Conservation (phyloP, 1,140 invertebrate genomes). For the Aphelenchoides besseyi region DNA sequence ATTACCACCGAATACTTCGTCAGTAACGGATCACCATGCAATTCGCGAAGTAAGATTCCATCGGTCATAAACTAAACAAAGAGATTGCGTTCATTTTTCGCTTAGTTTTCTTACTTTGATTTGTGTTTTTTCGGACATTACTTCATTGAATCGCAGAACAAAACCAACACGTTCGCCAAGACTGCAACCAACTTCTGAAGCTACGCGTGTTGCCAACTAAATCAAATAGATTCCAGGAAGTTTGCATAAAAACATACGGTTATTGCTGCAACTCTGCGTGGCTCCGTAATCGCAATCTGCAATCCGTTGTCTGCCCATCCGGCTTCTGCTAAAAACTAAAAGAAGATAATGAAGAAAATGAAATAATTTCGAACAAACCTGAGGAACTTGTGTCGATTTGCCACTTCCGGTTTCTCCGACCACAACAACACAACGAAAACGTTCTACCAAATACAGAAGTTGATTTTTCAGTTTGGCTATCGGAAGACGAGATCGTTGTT, state of each 20-base stretch:
- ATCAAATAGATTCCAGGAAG: slow-evolving; percentile 21
- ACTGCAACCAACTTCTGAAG: slow-evolving; percentile 77
- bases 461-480: slow-evolving; percentile 60
- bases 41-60: slow-evolving; percentile 49
- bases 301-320: slow-evolving; percentile 73
- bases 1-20: slow-evolving; percentile 68
- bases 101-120: slow-evolving; percentile 72
- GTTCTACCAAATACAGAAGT: slow-evolving; percentile 56
- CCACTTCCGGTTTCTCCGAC: slow-evolving; percentile 91
- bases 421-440: slow-evolving; percentile 66
- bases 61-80: slow-evolving; percentile 76
- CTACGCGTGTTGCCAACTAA: slow-evolving; percentile 78
- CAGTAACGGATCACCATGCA: slow-evolving; percentile 42
- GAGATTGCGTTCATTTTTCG: slow-evolving; percentile 73
- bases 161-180: slow-evolving; percentile 85
- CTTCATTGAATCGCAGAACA: slow-evolving; percentile 83
- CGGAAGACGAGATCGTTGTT: slow-evolving; percentile 54
- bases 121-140: slow-evolving; percentile 70
- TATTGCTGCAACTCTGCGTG: slow-evolving; percentile 82
- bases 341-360: slow-evolving; percentile 28
- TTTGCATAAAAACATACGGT: slow-evolving; percentile 65
- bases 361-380: slow-evolving; percentile 68
- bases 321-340: slow-evolving; percentile 81
- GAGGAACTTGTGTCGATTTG: slow-evolving; percentile 91
- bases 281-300: slow-evolving; percentile 82